Evolutionary conservation across 2,888 invertebrate genomes (phyloP), one percentile per base, ranked within the genome.

Genomic region (Asteroscopus sphinx): DNA sequence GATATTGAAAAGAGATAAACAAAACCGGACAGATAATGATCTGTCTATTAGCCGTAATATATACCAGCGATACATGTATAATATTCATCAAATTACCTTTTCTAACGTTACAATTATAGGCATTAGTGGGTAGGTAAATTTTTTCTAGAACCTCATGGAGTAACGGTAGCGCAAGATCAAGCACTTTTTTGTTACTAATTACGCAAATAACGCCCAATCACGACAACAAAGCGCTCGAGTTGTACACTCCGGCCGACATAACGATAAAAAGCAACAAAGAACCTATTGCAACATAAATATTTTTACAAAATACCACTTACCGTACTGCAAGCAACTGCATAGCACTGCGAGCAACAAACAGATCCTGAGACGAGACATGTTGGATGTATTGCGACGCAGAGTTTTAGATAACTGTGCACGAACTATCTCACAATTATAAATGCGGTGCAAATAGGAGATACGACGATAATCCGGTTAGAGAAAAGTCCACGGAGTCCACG

Each of bases 291-390:
- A 76, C 72, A 73, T 45, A 68, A 78, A 70, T 72, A 74, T 69
- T 76, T 77, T 68, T 60, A 65, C 42, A 52, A 59, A 70, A 62
- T 56, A 53, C 32, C 8, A 87, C 93, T 92, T 79, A 93, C 93
- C 91, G 32, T 86, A 66, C 58, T 83, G 77, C 37, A 79, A 77
- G 68, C 86, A 81, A 76, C 89, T 85, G 80, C 88, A 87, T 53
- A 92, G 52, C 66, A 88, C 85, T 15, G 85, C 87, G 60, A 89
- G 72, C 46, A 91, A 69, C 68, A 89, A 82, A 76, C 72, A 89
- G 85, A 86, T 81, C 76, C 82, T 86, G 55, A 87, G 78, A 64
- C 81, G 80, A 71, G 84, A 81, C 92, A 91, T 93, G 79, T 77
- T 85, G 36, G 33, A 69, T 63, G 36, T 73, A 69, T 69, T 76